These are phyloP conservation scores for Empis stercorea DNA, from an alignment of 2,888 invertebrate genomes.

Conservation along the genomic window DNA sequence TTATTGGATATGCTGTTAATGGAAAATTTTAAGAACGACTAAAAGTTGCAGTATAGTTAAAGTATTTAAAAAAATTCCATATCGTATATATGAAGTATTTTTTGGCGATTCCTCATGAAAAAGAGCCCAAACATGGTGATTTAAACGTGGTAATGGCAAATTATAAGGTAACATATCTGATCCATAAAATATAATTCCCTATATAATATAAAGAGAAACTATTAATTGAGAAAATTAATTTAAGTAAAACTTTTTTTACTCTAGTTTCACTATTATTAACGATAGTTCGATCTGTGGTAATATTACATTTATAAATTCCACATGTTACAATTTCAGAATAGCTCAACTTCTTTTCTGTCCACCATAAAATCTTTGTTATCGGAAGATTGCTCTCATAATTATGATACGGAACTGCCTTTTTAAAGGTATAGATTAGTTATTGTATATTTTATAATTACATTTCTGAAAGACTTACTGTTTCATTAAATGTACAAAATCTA, in stretches of 20 bases:
- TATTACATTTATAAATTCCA: constrained; percentile 19
- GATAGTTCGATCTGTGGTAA: constrained; percentile 16
- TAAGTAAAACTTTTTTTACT: not conserved
- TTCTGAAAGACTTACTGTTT: not conserved
- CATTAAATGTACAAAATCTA: not conserved
- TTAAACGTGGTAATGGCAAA: constrained; percentile 52
- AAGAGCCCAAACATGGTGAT: constrained; percentile 54
- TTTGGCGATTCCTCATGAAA: constrained; percentile 81
- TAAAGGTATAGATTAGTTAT: too few relatives aligned
- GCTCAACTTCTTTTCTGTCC: constrained; percentile 10
- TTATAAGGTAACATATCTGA: constrained; percentile 49
- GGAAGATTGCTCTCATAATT: not conserved
- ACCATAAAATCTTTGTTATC: constrained; percentile 7
- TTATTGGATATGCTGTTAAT: constrained; percentile 57
- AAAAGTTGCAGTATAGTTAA: constrained; percentile 70
- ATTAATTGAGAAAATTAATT: not conserved
- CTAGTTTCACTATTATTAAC: constrained; percentile 9
- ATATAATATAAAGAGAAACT: not conserved
- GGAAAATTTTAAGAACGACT: constrained; percentile 63
- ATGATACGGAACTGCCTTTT: too few relatives aligned
- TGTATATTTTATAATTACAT: too few relatives aligned
- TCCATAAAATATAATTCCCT: constrained; percentile 67
- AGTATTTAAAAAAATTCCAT: constrained; percentile 49
- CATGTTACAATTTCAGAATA: constrained; percentile 12
- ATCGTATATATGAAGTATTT: constrained; percentile 57